Percentiles rank a stretch among this genome's conserved stretches.
Evolutionary conservation across 2,888 invertebrate genomes (phyloP).

Genomic region (Galeopsomyia nigrocyanea): DNA sequence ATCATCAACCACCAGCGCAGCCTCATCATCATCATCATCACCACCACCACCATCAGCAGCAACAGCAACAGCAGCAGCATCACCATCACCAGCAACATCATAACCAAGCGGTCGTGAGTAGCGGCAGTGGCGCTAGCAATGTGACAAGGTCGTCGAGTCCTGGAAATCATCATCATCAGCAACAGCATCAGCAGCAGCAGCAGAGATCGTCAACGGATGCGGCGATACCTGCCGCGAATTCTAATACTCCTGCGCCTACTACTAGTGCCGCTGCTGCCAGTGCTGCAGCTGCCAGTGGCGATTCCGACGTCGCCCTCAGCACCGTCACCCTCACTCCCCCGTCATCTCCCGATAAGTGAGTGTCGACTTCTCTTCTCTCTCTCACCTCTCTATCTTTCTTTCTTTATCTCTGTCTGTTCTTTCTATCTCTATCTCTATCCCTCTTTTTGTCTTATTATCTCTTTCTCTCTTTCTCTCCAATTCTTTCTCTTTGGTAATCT

Average conservation of each 20-base stretch:
- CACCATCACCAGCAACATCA: conserved; percentile 46
- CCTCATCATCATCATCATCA: conserved; percentile 30
- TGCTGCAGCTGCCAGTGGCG: conserved; percentile 58
- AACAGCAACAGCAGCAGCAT: conserved; percentile 54
- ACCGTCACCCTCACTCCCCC: conserved; percentile 73
- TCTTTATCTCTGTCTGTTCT: no score
- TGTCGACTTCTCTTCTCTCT: conserved; percentile 57
- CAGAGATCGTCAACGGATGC: conserved; percentile 47
- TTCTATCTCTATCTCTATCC: no score
- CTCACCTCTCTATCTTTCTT: no score
- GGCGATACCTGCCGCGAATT: conserved; percentile 44
- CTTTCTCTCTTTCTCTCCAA: no score
- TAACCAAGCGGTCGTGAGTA: conserved; percentile 34
- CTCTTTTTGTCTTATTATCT: not conserved
- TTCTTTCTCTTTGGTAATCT: no score
- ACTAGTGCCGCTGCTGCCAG: conserved; percentile 53
- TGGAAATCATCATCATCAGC: conserved; percentile 46
- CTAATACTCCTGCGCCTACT: conserved; percentile 47
- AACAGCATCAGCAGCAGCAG: conserved; percentile 50
- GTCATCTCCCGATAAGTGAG: conserved; percentile 76
- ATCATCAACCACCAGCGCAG: conserved; percentile 32
- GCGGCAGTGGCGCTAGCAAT: conserved; percentile 29
- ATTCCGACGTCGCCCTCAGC: conserved; percentile 66
- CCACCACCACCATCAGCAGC: conserved; percentile 37
- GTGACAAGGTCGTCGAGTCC: conserved; percentile 45